Conservation (phyloP, 2,113 vertebrate genomes). For the Aptenodytes patagonicus region DNA sequence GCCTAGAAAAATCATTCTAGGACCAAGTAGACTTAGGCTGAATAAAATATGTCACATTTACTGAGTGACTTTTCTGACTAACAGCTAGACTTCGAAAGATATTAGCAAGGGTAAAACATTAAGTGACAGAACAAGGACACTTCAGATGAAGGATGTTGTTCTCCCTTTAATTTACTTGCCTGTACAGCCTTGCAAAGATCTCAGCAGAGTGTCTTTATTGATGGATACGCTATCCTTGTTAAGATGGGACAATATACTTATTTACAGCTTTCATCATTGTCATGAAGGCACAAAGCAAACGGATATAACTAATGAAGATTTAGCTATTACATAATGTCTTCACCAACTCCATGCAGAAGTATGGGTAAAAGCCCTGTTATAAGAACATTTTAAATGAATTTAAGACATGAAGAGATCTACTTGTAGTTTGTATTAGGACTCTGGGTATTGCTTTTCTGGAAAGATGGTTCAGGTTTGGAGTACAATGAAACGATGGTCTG, state of each 20-base stretch:
- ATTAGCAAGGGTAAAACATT: slow-evolving; percentile 60
- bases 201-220: slow-evolving; percentile 56
- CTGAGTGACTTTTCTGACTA: slow-evolving; percentile 42
- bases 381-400: neutral
- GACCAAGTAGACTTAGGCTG: neutral
- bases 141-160: slow-evolving; percentile 51
- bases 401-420: neutral
- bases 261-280: slow-evolving; percentile 59
- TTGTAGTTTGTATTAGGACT: neutral
- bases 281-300: slow-evolving; percentile 49
- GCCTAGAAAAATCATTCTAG: neutral
- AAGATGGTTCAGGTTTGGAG: neutral
- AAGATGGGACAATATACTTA: slow-evolving; percentile 48
- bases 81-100: slow-evolving; percentile 58
- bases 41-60: slow-evolving; percentile 44
- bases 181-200: slow-evolving; percentile 51
- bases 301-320: slow-evolving; percentile 56
- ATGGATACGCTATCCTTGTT: slow-evolving; percentile 56
- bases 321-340: slow-evolving; percentile 31
- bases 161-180: slow-evolving; percentile 57
- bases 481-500: neutral
- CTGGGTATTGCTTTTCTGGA: neutral
- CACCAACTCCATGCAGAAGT: neutral
- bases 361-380: neutral
- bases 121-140: slow-evolving; percentile 62